A percentile compares a stretch with the other conserved stretches of the same genome.
phyloP scores from a whole-genome alignment of 2,113 vertebrate species.

The Myotis yumanensis region DNA sequence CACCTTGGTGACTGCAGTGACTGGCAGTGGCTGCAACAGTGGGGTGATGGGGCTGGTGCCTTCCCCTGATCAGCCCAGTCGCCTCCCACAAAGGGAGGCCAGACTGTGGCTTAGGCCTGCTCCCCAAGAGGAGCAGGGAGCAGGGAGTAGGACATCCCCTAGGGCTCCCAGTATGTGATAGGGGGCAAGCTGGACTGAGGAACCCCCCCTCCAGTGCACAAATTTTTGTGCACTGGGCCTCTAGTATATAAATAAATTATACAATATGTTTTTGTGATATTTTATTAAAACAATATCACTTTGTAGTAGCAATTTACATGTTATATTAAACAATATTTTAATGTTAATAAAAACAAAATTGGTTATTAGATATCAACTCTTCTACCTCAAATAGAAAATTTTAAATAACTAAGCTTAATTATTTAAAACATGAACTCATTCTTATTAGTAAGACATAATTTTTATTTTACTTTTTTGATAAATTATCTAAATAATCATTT shows the following conservation, averaged over 20 bases:
- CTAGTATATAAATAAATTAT: constrained; percentile 10
- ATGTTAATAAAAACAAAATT: constrained; percentile 73
- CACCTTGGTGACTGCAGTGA: too few relatives aligned
- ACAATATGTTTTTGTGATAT: constrained; percentile 39
- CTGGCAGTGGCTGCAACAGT: too few relatives aligned
- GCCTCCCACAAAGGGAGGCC: too few relatives aligned
- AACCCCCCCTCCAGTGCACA: too few relatives aligned
- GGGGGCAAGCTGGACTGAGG: too few relatives aligned
- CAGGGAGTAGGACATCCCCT: too few relatives aligned
- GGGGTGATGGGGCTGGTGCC: too few relatives aligned
- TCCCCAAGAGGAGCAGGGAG: too few relatives aligned
- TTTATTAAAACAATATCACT: constrained; percentile 76
- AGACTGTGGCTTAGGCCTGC: too few relatives aligned
- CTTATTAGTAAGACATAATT: constrained; percentile 64
- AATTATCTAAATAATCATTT: constrained; percentile 75
- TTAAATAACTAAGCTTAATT: constrained; percentile 74
- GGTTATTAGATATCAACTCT: constrained; percentile 39
- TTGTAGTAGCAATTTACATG: constrained; percentile 65
- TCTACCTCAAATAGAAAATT: constrained; percentile 60
- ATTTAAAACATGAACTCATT: constrained; percentile 69
- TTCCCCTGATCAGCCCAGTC: too few relatives aligned
- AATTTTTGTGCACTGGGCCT: too few relatives aligned
- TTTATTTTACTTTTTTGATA: constrained; percentile 77
- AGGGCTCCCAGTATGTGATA: too few relatives aligned
- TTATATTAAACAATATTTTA: constrained; percentile 79